Evolutionary conservation across 37 sponge, comb jelly and placozoan species (phyloP).

Genomic region (Amphimedon queenslandica): DNA sequence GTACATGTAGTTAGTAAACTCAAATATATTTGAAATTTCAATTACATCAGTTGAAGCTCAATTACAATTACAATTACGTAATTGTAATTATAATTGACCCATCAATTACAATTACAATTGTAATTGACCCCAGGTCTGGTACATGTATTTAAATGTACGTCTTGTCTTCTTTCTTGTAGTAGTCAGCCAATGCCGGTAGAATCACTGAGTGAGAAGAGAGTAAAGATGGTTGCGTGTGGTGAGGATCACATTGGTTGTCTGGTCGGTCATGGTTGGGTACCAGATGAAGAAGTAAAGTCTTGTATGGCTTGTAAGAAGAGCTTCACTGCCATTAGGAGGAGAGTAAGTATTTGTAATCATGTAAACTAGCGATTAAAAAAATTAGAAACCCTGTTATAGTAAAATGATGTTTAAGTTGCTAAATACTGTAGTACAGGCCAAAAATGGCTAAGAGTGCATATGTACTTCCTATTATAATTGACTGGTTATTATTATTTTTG

Average conservation of each 20-base stretch:
- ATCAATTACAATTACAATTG: too few species aligned
- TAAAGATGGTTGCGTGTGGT: constrained; percentile 57
- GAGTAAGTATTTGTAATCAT: constrained; percentile 47
- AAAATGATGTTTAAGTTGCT: too few species aligned
- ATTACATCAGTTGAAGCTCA: too few species aligned
- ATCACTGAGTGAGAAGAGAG: constrained; percentile 60
- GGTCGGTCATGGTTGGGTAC: constrained; percentile 79
- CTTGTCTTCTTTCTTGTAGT: constrained; percentile 16
- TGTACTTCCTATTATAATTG: constrained; percentile 17
- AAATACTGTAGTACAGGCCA: too few species aligned
- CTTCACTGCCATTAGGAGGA: constrained; percentile 73
- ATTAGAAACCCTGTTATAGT: not conserved
- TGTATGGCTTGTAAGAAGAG: constrained; percentile 82
- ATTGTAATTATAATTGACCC: too few species aligned
- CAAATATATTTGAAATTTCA: too few species aligned
- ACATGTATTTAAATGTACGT: too few species aligned
- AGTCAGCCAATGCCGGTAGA: constrained; percentile 53
- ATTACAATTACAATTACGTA: too few species aligned
- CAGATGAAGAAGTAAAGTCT: constrained; percentile 78
- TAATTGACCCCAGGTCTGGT: too few species aligned
- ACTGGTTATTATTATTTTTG: not conserved
- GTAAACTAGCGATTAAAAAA: too few species aligned
- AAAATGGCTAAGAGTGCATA: constrained; percentile 16
- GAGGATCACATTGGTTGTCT: constrained; percentile 67
- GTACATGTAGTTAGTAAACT: too few species aligned